These are phyloP conservation scores for Triops longicaudatus DNA, from an alignment of 1,140 invertebrate genomes.

Conservation along the genomic window DNA sequence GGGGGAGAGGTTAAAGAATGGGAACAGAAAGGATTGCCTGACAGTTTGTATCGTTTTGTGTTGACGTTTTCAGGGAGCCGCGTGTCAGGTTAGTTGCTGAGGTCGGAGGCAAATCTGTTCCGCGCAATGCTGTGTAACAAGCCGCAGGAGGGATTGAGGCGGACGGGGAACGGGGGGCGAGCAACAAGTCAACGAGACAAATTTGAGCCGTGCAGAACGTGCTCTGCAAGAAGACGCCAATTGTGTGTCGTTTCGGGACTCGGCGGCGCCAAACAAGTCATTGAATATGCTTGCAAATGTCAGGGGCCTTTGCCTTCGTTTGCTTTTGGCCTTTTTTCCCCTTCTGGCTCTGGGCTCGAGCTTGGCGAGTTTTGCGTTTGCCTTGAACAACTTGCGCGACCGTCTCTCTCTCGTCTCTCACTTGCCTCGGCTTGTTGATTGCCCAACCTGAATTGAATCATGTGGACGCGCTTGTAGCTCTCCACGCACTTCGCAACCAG, in stretches of 20 bases:
- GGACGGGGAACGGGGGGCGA: neutral
- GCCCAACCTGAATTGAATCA: neutral
- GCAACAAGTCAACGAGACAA: conserved; percentile 14
- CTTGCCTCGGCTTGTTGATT: neutral
- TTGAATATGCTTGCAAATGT: conserved; percentile 12
- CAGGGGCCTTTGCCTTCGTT: conserved; percentile 4
- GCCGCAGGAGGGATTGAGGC: neutral
- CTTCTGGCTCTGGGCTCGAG: neutral
- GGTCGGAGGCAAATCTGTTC: neutral
- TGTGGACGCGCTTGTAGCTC: neutral
- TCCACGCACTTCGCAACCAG: no score
- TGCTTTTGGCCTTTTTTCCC: neutral
- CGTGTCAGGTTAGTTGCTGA: neutral
- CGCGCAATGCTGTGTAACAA: neutral
- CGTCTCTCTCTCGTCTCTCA: neutral
- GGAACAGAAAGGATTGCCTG: neutral
- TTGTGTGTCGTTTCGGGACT: conserved; percentile 14
- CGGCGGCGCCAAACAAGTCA: conserved; percentile 8
- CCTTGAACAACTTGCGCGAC: neutral
- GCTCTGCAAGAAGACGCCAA: conserved; percentile 10
- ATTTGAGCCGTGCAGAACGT: conserved; percentile 14
- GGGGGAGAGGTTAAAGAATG: neutral
- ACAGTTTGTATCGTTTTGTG: neutral
- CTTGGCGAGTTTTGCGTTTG: neutral
- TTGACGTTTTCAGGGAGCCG: conserved; percentile 6